Evolutionary conservation across 2,113 vertebrate genomes (phyloP).

Genomic region (Cygnus atratus): DNA sequence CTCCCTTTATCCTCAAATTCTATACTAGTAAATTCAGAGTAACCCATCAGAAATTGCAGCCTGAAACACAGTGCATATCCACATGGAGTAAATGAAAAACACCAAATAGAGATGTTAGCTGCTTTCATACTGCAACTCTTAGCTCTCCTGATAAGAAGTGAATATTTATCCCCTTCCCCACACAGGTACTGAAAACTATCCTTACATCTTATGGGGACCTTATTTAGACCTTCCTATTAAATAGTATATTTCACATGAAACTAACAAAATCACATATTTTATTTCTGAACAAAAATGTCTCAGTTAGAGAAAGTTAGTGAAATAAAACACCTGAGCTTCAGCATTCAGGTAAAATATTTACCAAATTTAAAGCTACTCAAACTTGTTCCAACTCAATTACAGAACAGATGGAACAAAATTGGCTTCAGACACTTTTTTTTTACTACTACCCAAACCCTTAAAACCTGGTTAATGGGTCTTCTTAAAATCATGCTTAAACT

Average conservation of each 20-base stretch:
- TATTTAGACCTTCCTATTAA: background rate
- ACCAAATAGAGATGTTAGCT: background rate
- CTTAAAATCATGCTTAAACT: background rate
- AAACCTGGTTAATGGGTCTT: background rate
- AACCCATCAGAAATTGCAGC: background rate
- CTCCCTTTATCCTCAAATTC: background rate
- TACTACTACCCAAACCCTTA: background rate
- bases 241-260: background rate
- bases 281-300: background rate
- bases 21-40: background rate
- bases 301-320: background rate
- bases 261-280: background rate
- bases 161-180: background rate
- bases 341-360: background rate
- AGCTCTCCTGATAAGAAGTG: background rate
- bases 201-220: too few species aligned
- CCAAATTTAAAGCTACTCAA: background rate
- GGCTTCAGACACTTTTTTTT: background rate
- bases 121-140: background rate
- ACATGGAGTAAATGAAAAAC: background rate
- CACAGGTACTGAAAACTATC: background rate
- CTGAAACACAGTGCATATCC: background rate
- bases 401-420: background rate
- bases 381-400: background rate
- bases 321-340: background rate